These are phyloP conservation scores for Pterobdella sp. DNA, from an alignment of 2,888 invertebrate genomes.

Conservation along the genomic window DNA sequence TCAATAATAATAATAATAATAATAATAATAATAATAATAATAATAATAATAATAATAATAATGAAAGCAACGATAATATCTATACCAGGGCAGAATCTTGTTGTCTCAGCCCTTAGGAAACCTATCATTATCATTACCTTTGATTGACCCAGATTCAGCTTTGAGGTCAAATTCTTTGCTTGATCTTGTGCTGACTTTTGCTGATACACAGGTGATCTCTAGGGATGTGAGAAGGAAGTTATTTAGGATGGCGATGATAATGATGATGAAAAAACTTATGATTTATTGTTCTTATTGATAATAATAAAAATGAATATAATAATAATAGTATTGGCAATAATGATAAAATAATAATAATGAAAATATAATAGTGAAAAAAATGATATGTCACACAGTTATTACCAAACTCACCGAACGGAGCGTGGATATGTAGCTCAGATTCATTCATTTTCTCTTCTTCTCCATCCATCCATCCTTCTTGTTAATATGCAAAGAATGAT, in stretches of 20 bases:
- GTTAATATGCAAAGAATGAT: not conserved
- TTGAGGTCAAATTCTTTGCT: not conserved
- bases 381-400: slow-evolving; percentile 41
- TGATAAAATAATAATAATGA: not conserved
- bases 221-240: not conserved
- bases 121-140: not conserved
- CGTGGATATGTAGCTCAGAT: slow-evolving; percentile 54
- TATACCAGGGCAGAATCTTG: slow-evolving; percentile 5
- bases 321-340: not conserved
- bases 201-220: not conserved
- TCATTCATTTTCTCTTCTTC: slow-evolving; percentile 43
- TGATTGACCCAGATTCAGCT: not conserved
- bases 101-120: not conserved
- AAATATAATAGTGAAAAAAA: not conserved
- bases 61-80: not conserved
- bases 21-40: slow-evolving; percentile 22
- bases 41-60: slow-evolving; percentile 2
- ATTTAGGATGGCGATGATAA: no score
- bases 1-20: slow-evolving; percentile 1
- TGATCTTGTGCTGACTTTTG: not conserved
- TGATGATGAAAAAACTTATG: slow-evolving; percentile 22
- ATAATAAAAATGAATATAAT: not conserved
- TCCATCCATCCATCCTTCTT: not conserved
- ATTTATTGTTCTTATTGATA: slow-evolving; percentile 2
- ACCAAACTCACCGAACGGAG: slow-evolving; percentile 45